Conservation (phyloP, 30 jellyfish, hydroid and myxozoan species). For the Cassiopea xamachana region DNA sequence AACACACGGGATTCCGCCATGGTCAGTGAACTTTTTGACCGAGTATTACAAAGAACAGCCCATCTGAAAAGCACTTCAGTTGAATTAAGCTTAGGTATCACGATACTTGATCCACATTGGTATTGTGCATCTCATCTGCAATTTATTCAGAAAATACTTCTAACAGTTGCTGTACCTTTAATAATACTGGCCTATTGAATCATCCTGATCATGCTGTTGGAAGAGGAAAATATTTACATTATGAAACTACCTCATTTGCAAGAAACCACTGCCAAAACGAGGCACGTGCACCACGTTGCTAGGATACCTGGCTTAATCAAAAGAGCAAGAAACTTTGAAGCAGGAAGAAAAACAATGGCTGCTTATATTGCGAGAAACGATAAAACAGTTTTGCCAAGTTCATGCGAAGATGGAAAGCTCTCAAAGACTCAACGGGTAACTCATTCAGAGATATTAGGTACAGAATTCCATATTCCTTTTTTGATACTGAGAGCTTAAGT, state of each 20-base stretch:
- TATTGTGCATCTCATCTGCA: not conserved
- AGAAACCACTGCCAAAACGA: not conserved
- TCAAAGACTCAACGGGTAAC: constrained; percentile 61
- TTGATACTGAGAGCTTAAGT: not conserved
- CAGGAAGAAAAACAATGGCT: constrained; percentile 51
- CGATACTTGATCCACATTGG: not conserved
- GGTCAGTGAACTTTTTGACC: not conserved
- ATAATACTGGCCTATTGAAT: too few species aligned
- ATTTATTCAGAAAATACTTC: not conserved
- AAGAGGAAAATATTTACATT: not conserved
- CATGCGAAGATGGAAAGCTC: constrained; percentile 46
- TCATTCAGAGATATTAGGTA: constrained; percentile 66
- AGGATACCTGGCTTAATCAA: not conserved
- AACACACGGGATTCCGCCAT: constrained; percentile 59
- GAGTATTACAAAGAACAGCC: too few species aligned
- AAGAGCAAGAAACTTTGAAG: not conserved
- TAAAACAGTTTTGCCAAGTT: constrained; percentile 50
- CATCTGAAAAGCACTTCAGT: not conserved
- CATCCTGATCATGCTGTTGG: too few species aligned
- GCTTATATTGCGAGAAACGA: constrained; percentile 61
- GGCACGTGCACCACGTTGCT: constrained; percentile 10
- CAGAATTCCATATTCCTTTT: not conserved
- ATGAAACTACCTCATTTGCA: not conserved
- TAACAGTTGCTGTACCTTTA: too few species aligned
- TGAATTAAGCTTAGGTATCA: not conserved